These are phyloP conservation scores for Zygothrica quintamaculata DNA, from an alignment of 2,888 invertebrate genomes.

Conservation along the genomic window DNA sequence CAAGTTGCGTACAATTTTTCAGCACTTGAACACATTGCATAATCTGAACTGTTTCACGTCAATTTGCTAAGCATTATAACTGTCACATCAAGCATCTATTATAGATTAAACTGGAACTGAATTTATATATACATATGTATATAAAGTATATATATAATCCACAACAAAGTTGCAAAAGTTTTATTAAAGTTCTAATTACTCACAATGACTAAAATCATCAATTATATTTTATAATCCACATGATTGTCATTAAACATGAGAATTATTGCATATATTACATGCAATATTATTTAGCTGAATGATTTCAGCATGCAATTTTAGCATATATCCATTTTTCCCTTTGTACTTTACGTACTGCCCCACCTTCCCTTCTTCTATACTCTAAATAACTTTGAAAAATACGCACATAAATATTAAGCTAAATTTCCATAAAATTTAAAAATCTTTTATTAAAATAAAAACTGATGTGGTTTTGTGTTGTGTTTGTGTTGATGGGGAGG, in stretches of 20 bases:
- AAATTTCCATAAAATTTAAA: too few species aligned
- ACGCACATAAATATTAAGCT: conserved; percentile 29
- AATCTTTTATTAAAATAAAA: conserved; percentile 19
- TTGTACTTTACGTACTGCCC: neutral
- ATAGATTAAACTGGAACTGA: too few species aligned
- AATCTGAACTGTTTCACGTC: too few species aligned
- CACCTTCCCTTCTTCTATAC: too few species aligned
- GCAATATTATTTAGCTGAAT: conserved; percentile 7
- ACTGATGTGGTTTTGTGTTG: too few species aligned
- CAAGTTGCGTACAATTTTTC: conserved; percentile 3
- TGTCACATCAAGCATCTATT: neutral
- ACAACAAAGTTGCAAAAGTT: neutral
- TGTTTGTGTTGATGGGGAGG: neutral
- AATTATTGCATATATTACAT: conserved; percentile 22
- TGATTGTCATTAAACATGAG: neutral
- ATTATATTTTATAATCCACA: conserved; percentile 4
- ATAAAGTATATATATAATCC: too few species aligned
- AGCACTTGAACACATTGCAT: conserved; percentile 1
- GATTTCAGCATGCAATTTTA: conserved; percentile 41
- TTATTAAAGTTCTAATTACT: conserved; percentile 4
- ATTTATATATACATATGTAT: too few species aligned
- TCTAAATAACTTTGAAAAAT: conserved; percentile 17
- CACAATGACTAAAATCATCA: neutral
- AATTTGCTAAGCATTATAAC: conserved; percentile 1
- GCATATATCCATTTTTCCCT: conserved; percentile 36